Base-by-base conservation (phyloP, 2,888 invertebrate species). In the Digitonthophagus gazella region DNA sequence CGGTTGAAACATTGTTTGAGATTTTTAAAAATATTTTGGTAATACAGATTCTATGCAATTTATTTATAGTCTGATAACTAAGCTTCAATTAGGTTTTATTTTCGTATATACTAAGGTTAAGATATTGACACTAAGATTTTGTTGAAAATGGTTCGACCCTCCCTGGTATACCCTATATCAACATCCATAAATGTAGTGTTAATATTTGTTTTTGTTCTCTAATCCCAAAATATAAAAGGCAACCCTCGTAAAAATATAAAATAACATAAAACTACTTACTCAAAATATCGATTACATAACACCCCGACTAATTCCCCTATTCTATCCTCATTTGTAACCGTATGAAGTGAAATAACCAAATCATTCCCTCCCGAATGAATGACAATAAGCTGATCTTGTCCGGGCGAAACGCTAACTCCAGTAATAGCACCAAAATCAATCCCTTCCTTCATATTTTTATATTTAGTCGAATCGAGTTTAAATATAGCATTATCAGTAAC, bases 321-420 rank as follows among this genome's bases (percentile, higher is more conserved):
- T 73, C 92, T 86, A 81, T 96, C 95, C 72, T 92, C 91, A 57
- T 80, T 80, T 22, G 76, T 78, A 65, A 72, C 75, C 8, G 80
- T 77, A 72, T 81, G 80, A 71, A 97, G 85, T 0, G 95, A 92
- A 75, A 96, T 86, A 54, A 97, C 94, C 74, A 97, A 87, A 85
- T 98, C 97, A 82, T 97, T 96, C 68, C 94, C 93, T 14, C 90
- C 89, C 65, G 91, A 91, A 83, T 96, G 96, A 74, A 97, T 86
- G 66, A 95, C 91, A 70, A 94, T 88, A 72, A 98, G 86, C 80
- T 97, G 97, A 80, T 96, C 97, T 69, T 87, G 88, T 2, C 93
- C 93, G 22, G 95, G 92, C 78, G 93, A 94, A 20, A 97, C 89
- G 76, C 94, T 95, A 58, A 97, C 81, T 0, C 93, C 93, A 0